A percentile compares a stretch with the other conserved stretches of the same genome.
phyloP scores from a whole-genome alignment of 2,797 vertebrate species.

The Darevskia nairensis region DNA sequence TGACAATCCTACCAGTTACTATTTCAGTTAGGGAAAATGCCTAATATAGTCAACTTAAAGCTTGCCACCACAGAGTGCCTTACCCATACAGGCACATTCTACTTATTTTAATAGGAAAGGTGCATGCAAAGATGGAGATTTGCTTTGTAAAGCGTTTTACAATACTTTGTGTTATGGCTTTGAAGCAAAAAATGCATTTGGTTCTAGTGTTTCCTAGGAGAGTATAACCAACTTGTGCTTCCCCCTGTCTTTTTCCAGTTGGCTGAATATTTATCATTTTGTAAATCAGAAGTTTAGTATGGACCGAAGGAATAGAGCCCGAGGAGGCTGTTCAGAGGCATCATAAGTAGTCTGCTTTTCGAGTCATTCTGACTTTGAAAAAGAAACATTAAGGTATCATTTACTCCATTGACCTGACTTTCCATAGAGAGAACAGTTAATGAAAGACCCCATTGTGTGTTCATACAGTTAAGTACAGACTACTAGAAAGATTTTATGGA shows the following conservation, averaged over 20 bases:
- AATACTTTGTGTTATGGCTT: slow-evolving; percentile 1
- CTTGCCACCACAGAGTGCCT: background rate
- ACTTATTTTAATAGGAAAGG: background rate
- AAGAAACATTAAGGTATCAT: slow-evolving; percentile 79
- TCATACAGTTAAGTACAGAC: slow-evolving; percentile 67
- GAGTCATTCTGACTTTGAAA: slow-evolving; percentile 75
- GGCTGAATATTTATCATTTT: slow-evolving; percentile 47
- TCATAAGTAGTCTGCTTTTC: slow-evolving; percentile 70
- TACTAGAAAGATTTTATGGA: slow-evolving; percentile 67
- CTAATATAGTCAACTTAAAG: background rate
- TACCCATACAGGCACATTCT: background rate
- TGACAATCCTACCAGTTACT: background rate
- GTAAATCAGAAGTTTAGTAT: slow-evolving; percentile 46
- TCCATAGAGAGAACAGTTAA: slow-evolving; percentile 66
- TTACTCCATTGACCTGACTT: slow-evolving; percentile 74
- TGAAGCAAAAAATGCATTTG: slow-evolving; percentile 26
- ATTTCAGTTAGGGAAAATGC: background rate
- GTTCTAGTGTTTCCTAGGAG: slow-evolving; percentile 37
- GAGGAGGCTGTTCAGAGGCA: slow-evolving; percentile 38
- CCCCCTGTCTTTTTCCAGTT: slow-evolving; percentile 46
- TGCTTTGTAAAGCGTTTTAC: background rate
- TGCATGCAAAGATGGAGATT: background rate
- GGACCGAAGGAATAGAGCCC: slow-evolving; percentile 56
- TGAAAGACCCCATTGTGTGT: slow-evolving; percentile 80
- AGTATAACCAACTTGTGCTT: slow-evolving; percentile 42